Evolutionary conservation across 2,113 vertebrate species (phyloP).

Genomic region (Aythya baeri): DNA sequence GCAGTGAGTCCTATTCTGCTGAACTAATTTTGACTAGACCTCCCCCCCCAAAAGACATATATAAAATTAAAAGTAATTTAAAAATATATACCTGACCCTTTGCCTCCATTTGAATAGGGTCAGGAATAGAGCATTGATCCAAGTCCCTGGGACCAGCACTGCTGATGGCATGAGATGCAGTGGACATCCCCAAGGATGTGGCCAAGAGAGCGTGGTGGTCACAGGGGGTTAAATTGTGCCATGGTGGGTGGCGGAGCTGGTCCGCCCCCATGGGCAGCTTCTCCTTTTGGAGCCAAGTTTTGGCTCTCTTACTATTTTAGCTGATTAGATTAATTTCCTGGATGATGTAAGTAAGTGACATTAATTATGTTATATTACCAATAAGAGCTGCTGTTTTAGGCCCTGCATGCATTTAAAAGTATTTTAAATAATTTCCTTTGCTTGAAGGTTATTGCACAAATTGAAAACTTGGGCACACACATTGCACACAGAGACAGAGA

Average conservation of each 20-base stretch:
- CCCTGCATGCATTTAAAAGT: background rate
- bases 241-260: background rate
- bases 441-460: background rate
- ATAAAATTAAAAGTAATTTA: background rate
- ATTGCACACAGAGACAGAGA: no score
- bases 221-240: background rate
- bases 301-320: background rate
- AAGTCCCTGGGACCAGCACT: fast-evolving
- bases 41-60: background rate
- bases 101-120: fast-evolving
- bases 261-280: background rate
- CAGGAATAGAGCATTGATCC: background rate
- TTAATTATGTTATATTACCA: background rate
- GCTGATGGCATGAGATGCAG: background rate
- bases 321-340: background rate
- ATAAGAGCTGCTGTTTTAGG: background rate
- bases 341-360: background rate
- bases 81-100: background rate
- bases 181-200: fast-evolving
- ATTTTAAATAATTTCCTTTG: background rate
- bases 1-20: background rate
- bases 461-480: background rate
- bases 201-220: background rate
- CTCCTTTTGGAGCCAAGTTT: background rate
- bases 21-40: background rate